Conservation (phyloP, 2,888 invertebrate genomes). For the Lymantria dispar region DNA sequence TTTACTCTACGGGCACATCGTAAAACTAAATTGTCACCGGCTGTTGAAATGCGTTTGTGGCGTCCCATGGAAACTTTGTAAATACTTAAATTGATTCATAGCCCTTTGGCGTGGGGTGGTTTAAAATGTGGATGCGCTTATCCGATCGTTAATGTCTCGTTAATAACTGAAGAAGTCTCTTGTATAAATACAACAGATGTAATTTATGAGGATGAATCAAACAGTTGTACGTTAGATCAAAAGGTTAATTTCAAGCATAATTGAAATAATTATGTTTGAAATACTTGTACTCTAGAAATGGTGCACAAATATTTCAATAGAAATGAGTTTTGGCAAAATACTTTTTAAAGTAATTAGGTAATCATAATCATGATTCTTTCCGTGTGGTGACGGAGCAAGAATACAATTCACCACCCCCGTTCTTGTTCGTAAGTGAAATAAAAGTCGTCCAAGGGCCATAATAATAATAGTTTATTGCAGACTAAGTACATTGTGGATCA, state of each 20-base stretch:
- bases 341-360: no score
- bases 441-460: no score
- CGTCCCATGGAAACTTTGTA: conserved; percentile 52
- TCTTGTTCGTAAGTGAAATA: no score
- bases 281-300: no score
- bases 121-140: conserved; percentile 65
- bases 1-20: conserved; percentile 72
- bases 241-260: background rate
- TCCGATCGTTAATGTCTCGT: conserved; percentile 48
- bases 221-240: background rate
- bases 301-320: no score
- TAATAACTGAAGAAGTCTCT: conserved; percentile 22
- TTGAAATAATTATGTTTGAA: no score
- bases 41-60: conserved; percentile 62
- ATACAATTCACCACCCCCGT: no score
- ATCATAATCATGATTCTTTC: no score
- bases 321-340: no score
- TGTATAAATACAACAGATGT: conserved; percentile 20
- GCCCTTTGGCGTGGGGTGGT: conserved; percentile 49
- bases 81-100: conserved; percentile 66
- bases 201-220: conserved; percentile 10
- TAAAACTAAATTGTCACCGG: conserved; percentile 81
- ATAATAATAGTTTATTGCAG: no score
- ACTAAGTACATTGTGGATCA: no score
- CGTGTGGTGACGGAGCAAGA: no score